Evolutionary conservation across 2,888 invertebrate genomes (phyloP), one percentile per base, ranked within the genome.

Genomic region (Lissocephala sabroskyi): DNA sequence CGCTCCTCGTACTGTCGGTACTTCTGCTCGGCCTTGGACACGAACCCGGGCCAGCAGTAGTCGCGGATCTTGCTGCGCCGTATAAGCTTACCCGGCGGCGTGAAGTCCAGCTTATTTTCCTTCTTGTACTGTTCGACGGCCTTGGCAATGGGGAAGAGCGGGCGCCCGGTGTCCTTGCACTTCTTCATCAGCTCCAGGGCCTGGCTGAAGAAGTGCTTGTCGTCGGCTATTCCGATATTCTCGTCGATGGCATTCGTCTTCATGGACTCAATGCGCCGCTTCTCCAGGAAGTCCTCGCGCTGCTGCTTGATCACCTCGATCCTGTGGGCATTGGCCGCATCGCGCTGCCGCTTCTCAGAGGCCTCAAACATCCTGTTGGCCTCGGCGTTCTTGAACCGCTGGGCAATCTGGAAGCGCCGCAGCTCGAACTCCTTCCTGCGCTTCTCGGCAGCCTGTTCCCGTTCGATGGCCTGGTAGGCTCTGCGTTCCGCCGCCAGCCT

Each of bases 161-260:
- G 83, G 2, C 82, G 71, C 0, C 79, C 79, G 14, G 74, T 68
- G n/a, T 62, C 63, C 2, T 79, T 57, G 0, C 80, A 81, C 39
- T 80, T 65, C 40, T 77, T 54, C 48, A 84, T 77, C 3, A 80
- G 49, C 4, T 65, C 50, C 3, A 74, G 65, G 1, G 84, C 83
- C 49, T 76, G 71, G 1, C 77, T 62, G 45, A 81, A 82, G 59
- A 83, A 84, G 51, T 61, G 63, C 16, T 74, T 66, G 46, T 84
- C 83, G 3, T 82, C 80, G 3, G 57, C 51, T 2, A 79, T 57
- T 14, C 65, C 47, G 0, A 53, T 56, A 37, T 68, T 59, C 1
- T 60, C 59, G 0, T 41, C 26, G 26, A 71, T 74, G 13, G 56
- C 53, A 3, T 53, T 18, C 0, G 50, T 32, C 5, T 56, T 53